These are phyloP conservation scores for Nymphalis polychloros DNA, from an alignment of 2,888 invertebrate species.

Conservation along the genomic window DNA sequence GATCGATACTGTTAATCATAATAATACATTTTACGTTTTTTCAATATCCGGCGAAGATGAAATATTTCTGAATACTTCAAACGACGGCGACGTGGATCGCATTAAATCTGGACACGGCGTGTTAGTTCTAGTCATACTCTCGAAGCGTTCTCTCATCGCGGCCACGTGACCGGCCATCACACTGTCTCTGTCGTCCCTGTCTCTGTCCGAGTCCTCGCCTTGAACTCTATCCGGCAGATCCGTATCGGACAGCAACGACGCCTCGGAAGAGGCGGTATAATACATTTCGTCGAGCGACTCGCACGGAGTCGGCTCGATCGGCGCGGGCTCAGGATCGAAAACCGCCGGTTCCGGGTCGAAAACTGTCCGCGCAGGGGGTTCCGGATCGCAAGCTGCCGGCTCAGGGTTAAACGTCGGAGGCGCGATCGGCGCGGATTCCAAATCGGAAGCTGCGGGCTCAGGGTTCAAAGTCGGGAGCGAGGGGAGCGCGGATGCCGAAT, in stretches of 20 bases:
- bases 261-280: slow-evolving; percentile 72
- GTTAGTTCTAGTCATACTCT: slow-evolving; percentile 74
- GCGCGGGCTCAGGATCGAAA: slow-evolving; percentile 28
- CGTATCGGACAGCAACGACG: slow-evolving; percentile 61
- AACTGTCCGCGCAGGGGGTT: slow-evolving; percentile 36
- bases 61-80: slow-evolving; percentile 59
- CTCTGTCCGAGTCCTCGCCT: slow-evolving; percentile 47
- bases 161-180: slow-evolving; percentile 77
- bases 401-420: slow-evolving; percentile 18
- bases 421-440: not conserved
- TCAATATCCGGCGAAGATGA: slow-evolving; percentile 68
- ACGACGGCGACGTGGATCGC: slow-evolving; percentile 59
- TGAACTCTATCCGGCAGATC: slow-evolving; percentile 52
- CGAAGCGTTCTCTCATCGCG: slow-evolving; percentile 77
- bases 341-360: slow-evolving; percentile 38
- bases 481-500: not conserved
- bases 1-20: not conserved
- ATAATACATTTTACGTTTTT: slow-evolving; percentile 6
- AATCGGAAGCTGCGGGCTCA: not conserved
- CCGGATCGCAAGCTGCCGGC: slow-evolving; percentile 40
- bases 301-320: slow-evolving; percentile 56
- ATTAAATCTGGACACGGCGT: slow-evolving; percentile 67
- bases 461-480: not conserved
- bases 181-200: slow-evolving; percentile 54
- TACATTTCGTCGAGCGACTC: slow-evolving; percentile 73